Conservation (phyloP, 1,140 invertebrate genomes). For the Drosophila albomicans region DNA sequence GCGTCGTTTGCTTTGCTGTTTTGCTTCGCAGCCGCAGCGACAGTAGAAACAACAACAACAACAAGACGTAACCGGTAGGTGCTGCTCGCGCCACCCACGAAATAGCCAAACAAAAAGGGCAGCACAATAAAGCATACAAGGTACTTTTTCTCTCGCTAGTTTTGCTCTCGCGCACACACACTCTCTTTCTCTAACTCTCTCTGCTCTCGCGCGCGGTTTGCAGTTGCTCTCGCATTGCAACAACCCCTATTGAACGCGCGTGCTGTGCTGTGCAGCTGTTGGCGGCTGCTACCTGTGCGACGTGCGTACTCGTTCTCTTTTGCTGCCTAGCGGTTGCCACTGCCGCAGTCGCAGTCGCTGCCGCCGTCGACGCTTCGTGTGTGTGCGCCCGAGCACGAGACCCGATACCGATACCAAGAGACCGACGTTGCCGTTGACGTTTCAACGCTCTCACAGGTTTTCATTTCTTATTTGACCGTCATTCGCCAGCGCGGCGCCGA, state of each 20-base stretch:
- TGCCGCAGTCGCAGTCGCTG: slow-evolving; percentile 15
- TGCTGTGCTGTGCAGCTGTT: slow-evolving; percentile 20
- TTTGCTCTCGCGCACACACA: not conserved
- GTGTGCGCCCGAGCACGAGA: slow-evolving; percentile 36
- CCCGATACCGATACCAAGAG: slow-evolving; percentile 22
- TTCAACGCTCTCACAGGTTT: slow-evolving; percentile 60
- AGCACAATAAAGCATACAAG: slow-evolving; percentile 40
- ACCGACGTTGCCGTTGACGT: slow-evolving; percentile 38
- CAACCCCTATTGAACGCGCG: slow-evolving; percentile 39
- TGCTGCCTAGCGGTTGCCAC: not conserved
- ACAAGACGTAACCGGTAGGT: slow-evolving; percentile 49
- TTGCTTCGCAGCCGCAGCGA: slow-evolving; percentile 32
- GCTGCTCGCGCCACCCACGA: slow-evolving; percentile 48
- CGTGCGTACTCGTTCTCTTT: slow-evolving; percentile 40
- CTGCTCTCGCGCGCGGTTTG: not conserved
- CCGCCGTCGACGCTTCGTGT: slow-evolving; percentile 38
- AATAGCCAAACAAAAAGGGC: slow-evolving; percentile 56
- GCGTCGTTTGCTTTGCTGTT: slow-evolving; percentile 52
- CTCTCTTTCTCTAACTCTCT: slow-evolving; percentile 9
- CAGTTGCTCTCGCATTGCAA: slow-evolving; percentile 27
- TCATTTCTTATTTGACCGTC: slow-evolving; percentile 79
- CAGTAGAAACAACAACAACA: slow-evolving; percentile 32
- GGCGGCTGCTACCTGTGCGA: slow-evolving; percentile 37
- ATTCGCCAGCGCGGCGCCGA: slow-evolving; percentile 73
- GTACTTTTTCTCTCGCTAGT: slow-evolving; percentile 44